phyloP scores from a whole-genome alignment of 2,888 invertebrate species.

The Thelaira solivaga region DNA sequence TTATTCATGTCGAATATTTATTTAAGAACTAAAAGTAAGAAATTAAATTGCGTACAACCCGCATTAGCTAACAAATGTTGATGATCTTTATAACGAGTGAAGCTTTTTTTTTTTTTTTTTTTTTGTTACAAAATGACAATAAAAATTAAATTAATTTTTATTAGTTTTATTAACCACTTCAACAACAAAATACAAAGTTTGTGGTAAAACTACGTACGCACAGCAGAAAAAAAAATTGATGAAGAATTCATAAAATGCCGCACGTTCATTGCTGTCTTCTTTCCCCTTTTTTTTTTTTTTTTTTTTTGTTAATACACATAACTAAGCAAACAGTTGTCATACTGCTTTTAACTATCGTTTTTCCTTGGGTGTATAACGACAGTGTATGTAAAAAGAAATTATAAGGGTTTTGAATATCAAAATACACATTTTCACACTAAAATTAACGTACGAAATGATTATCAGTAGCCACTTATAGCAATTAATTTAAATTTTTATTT shows the following conservation, averaged over 20 bases:
- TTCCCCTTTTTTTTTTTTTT: too few species aligned
- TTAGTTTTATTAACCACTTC: slow-evolving; percentile 37
- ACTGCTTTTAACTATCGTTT: slow-evolving; percentile 10
- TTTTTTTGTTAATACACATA: too few species aligned
- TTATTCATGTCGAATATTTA: slow-evolving; percentile 26
- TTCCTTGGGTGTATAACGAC: slow-evolving; percentile 3
- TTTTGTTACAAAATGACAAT: slow-evolving; percentile 28
- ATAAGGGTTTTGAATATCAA: slow-evolving; percentile 34
- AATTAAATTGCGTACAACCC: slow-evolving; percentile 60
- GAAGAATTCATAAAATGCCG: neutral
- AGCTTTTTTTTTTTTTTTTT: neutral
- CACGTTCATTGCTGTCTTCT: too few species aligned
- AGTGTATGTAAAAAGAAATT: neutral
- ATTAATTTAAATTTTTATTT: slow-evolving; percentile 35
- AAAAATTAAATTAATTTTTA: slow-evolving; percentile 55
- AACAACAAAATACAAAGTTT: too few species aligned
- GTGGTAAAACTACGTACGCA: neutral
- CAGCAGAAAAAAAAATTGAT: neutral
- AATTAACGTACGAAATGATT: slow-evolving; percentile 48
- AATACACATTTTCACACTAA: slow-evolving; percentile 39
- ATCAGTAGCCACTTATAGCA: slow-evolving; percentile 42
- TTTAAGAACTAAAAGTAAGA: slow-evolving; percentile 9
- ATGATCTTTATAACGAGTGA: neutral
- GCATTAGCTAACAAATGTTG: slow-evolving; percentile 50
- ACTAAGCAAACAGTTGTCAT: neutral